Evolutionary conservation across 2,888 invertebrate genomes (phyloP).

Genomic region (Formica aserva): DNA sequence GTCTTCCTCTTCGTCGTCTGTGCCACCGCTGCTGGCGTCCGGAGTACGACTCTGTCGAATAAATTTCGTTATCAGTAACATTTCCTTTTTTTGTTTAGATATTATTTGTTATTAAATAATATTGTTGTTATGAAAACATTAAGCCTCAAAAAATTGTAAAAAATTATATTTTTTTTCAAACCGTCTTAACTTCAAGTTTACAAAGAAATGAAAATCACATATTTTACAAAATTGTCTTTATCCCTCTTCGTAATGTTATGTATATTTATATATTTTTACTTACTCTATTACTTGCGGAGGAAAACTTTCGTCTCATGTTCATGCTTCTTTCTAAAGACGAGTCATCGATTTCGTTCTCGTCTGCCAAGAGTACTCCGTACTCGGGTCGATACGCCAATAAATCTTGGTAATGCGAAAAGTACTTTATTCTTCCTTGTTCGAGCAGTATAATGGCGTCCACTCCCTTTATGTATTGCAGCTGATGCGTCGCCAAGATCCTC

Average conservation of each 20-base stretch:
- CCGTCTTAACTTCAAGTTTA: neutral
- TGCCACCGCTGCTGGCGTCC: slow-evolving; percentile 77
- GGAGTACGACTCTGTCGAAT: slow-evolving; percentile 81
- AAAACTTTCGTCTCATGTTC: slow-evolving; percentile 78
- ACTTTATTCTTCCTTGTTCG: slow-evolving; percentile 80
- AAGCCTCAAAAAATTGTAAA: neutral
- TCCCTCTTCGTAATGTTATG: neutral
- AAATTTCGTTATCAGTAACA: neutral
- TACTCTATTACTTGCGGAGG: slow-evolving; percentile 82
- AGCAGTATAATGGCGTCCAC: slow-evolving; percentile 81
- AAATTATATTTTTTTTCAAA: neutral
- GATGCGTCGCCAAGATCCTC: slow-evolving; percentile 92
- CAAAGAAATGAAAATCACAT: neutral
- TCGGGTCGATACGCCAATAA: slow-evolving; percentile 79
- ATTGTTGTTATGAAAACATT: too few species aligned
- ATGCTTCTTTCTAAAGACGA: slow-evolving; percentile 70
- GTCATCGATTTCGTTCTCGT: slow-evolving; percentile 77
- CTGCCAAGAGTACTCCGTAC: slow-evolving; percentile 77
- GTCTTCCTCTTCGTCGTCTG: slow-evolving; percentile 80
- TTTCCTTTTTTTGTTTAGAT: neutral
- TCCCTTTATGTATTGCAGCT: slow-evolving; percentile 89
- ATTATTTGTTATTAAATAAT: neutral
- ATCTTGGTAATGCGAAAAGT: slow-evolving; percentile 79
- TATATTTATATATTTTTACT: slow-evolving; percentile 32
- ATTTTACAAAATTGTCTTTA: neutral